phyloP scores from a whole-genome alignment of 2,888 invertebrate species.

The Pollenia amentaria region DNA sequence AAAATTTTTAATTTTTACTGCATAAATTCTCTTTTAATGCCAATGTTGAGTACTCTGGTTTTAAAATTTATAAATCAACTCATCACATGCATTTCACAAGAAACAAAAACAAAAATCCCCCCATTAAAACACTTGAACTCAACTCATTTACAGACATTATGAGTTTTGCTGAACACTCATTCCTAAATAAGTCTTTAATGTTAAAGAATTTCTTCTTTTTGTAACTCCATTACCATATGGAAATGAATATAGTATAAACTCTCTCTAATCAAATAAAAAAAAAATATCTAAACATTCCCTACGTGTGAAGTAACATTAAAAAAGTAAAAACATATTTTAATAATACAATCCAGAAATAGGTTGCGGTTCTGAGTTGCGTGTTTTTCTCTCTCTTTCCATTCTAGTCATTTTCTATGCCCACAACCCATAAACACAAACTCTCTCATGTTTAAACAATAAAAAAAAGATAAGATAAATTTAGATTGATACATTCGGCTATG shows the following conservation, averaged over 20 bases:
- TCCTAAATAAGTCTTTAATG: not conserved
- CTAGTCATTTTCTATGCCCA: no score
- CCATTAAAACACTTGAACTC: not conserved
- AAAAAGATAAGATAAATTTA: no score
- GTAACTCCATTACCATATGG: not conserved
- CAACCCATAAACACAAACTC: no score
- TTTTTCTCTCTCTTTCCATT: no score
- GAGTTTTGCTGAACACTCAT: not conserved
- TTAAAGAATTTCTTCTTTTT: not conserved
- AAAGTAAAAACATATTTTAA: no score
- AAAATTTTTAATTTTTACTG: conserved; percentile 22
- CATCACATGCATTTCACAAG: conserved; percentile 27
- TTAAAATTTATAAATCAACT: conserved; percentile 43
- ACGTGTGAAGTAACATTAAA: no score
- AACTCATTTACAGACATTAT: not conserved
- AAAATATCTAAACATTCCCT: no score
- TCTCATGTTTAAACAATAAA: no score
- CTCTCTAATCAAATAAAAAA: not conserved
- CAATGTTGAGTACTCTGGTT: conserved; percentile 17
- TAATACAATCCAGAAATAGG: no score
- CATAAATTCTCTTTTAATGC: conserved; percentile 47
- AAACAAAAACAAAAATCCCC: not conserved
- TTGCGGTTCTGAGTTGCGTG: no score
- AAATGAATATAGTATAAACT: not conserved
- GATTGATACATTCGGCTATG: no score